Percentiles rank a stretch among this genome's conserved stretches.
Evolutionary conservation across 2,797 vertebrate genomes (phyloP).

Genomic region (Gymnopithys bicolor): DNA sequence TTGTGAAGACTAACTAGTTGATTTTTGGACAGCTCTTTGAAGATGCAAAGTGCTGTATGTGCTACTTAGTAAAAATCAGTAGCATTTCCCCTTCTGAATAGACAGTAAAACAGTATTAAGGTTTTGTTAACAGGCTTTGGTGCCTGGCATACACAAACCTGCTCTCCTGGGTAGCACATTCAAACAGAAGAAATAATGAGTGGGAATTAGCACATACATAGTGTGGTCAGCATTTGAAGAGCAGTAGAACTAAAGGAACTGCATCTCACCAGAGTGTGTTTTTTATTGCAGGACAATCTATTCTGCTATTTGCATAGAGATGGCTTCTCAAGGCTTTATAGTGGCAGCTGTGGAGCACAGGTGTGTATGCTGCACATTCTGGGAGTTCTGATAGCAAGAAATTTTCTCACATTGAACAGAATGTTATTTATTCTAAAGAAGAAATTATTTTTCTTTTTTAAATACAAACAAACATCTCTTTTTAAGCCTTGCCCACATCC

Average conservation of each 20-base stretch:
- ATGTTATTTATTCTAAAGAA: background rate
- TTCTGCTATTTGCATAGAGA: conserved; percentile 90
- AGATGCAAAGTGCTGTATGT: background rate
- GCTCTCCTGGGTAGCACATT: background rate
- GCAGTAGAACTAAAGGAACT: background rate
- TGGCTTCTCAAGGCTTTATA: conserved; percentile 93
- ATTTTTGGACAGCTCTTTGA: background rate
- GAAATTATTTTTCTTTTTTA: fast-evolving
- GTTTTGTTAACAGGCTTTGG: background rate
- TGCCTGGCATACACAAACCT: background rate
- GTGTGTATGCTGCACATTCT: conserved; percentile 64
- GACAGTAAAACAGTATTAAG: background rate
- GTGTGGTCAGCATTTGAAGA: background rate
- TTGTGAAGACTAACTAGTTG: background rate
- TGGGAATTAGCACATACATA: background rate
- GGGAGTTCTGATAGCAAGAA: background rate
- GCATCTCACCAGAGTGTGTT: background rate
- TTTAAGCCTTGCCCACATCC: background rate
- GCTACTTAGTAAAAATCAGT: background rate
- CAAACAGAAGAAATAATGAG: background rate
- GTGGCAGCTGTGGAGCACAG: conserved; percentile 96
- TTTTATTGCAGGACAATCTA: conserved; percentile 88
- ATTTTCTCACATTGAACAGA: background rate
- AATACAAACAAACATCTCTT: background rate
- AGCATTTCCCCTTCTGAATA: background rate